Base-by-base conservation (phyloP, 2,113 vertebrate genomes). In the Etia nguti region DNA sequence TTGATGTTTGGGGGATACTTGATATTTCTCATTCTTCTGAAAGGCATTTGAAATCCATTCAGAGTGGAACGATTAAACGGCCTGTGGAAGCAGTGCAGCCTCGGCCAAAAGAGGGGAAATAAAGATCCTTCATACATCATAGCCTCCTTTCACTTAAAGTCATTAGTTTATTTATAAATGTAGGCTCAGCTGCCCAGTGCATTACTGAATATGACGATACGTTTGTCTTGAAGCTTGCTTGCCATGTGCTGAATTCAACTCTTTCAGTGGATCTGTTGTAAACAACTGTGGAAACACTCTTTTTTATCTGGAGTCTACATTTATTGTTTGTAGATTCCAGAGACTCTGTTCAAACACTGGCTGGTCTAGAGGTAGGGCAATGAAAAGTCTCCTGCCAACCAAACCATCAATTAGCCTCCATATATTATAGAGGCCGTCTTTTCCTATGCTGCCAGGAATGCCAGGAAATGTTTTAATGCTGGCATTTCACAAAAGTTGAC, bases 121-220 rank as follows among this genome's bases (percentile, higher is more conserved):
- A 73, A 81, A 57, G 79, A 79, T 62, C 60, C 80, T 81, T 59
- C 60, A 68, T 80, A 83, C 54, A 85, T 86, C 75, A 84, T 62
- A 68, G 81, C 77, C 38, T 55, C 79, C 84, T 70, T 73, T 90
- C 77, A 84, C 62, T 90, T 80, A 83, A 16, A 88, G 82, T 41
- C 52, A 77, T 56, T 82, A 8, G 70, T 56, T 92, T 84, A 90
- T 87, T 91, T 83, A 81, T 87, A 54, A 85, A 62, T 11, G 24
- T 16, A 56, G 52, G 31, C 56, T 10, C 41, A 73, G 60, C 15
- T 56, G 36, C 13, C 56, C 9, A 10, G 6, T 26, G 20, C 15
- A 18, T 82, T 48, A 82, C 2, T 54, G 48, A 77, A 79, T 36
- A 46, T 22, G 10, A 84, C 22, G 4, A 48, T 3, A 4, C n/a